Conservation (phyloP, 2,797 vertebrate genomes). For the Sebastes itinus region DNA sequence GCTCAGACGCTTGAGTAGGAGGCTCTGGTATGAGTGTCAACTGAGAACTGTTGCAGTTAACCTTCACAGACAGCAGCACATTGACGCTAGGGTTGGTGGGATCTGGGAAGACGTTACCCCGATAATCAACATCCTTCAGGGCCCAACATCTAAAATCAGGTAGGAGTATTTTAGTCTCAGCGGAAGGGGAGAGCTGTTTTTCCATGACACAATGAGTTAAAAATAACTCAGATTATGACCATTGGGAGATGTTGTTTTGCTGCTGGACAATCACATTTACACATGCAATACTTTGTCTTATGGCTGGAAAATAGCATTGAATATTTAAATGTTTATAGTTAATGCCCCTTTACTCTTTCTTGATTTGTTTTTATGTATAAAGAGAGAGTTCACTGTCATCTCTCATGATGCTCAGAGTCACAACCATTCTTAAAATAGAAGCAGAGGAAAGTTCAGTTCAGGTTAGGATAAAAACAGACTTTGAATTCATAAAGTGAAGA, state of each 20-base stretch:
- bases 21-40: conserved; percentile 52
- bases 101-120: conserved; percentile 55
- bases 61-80: conserved; percentile 61
- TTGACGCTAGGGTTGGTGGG: conserved; percentile 33
- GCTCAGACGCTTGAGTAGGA: conserved; percentile 36
- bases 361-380: not conserved
- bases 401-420: conserved; percentile 21
- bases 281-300: not conserved
- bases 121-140: conserved; percentile 54
- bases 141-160: conserved; percentile 56
- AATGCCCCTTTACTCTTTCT: not conserved
- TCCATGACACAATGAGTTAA: conserved; percentile 73
- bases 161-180: conserved; percentile 61
- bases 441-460: conserved; percentile 24
- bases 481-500: conserved; percentile 8
- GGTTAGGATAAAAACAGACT: conserved; percentile 9
- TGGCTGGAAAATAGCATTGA: not conserved
- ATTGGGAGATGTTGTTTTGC: conserved; percentile 26
- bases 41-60: conserved; percentile 58
- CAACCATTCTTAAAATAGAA: conserved; percentile 27
- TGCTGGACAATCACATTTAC: conserved; percentile 4
- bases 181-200: conserved; percentile 44
- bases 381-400: not conserved
- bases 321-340: not conserved
- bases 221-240: conserved; percentile 66